Evolutionary conservation across 64 coral and sea anemone genomes (phyloP), one percentile per base, ranked within the genome.

Genomic region (Stichodactyla helianthus): DNA sequence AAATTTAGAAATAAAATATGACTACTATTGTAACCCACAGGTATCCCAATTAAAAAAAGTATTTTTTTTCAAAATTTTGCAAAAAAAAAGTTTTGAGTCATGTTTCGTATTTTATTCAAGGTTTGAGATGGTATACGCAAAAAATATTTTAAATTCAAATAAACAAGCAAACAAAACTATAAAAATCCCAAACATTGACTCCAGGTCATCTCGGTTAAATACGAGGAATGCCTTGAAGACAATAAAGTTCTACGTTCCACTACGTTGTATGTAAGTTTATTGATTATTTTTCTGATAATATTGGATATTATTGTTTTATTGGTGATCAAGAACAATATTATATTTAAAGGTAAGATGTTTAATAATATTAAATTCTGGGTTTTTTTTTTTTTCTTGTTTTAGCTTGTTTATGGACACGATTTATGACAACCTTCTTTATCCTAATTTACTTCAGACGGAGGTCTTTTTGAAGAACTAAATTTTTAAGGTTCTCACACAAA

Each of bases 311-410:
- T 63, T 63, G 60, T 10, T 63, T 63, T 63, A 63, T 63, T 16
- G 16, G 7, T 63, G 7, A 63, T 63, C 60, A 63, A 16, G 60
- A 63, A 63, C 10, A 63, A 63, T 63, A 63, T 63, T 63, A 63
- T 63, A 18, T 18, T 63, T 63, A 63, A 63, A 63, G 60, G 60
- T 63, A 63, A 63, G 60, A 63, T 63, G 60, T 63, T 63, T 63
- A 63, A 10, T 63, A 63, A 63, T 80, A 51, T 86, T 86, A 59
- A 54, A 91, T 26, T 44, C 65, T n/a, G n/a, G n/a, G n/a, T n/a
- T n/a, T n/a, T n/a, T n/a, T n/a, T n/a, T n/a, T n/a, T n/a, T n/a
- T n/a, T n/a, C n/a, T n/a, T n/a, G n/a, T n/a, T n/a, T n/a, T n/a
- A n/a, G n/a, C n/a, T n/a, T n/a, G n/a, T n/a, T n/a, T n/a, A n/a